Conservation (phyloP, 2,113 vertebrate genomes). For the Carollia perspicillata region DNA sequence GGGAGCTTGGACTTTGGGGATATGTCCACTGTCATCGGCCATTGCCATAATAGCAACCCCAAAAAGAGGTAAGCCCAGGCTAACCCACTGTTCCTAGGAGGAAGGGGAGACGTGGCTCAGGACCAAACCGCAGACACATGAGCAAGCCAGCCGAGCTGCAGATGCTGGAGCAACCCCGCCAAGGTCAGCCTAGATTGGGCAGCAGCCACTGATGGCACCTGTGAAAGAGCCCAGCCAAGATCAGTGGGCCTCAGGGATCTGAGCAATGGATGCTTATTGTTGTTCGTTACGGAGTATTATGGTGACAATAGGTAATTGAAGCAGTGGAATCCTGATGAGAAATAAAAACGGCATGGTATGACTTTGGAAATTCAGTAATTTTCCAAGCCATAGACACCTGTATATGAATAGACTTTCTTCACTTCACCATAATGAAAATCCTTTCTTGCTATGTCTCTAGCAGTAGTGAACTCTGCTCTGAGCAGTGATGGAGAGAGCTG, state of each 20-base stretch:
- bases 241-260: neutral
- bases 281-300: neutral
- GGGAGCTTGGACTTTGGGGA: neutral
- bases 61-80: neutral
- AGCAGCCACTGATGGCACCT: neutral
- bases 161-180: neutral
- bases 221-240: neutral
- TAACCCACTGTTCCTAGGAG: neutral
- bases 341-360: neutral
- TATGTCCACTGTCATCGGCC: neutral
- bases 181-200: neutral
- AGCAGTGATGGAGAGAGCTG: neutral
- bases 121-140: neutral
- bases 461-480: neutral
- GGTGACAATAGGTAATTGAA: neutral
- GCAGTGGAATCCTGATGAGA: neutral
- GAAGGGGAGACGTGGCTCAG: neutral
- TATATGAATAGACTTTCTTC: neutral
- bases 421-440: neutral
- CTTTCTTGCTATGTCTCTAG: neutral
- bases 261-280: neutral
- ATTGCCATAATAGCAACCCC: neutral
- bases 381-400: neutral
- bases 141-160: neutral
- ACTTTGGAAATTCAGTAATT: neutral